Evolutionary conservation across 2,888 invertebrate genomes (phyloP).

Genomic region (Drosophila nr. medialis): DNA sequence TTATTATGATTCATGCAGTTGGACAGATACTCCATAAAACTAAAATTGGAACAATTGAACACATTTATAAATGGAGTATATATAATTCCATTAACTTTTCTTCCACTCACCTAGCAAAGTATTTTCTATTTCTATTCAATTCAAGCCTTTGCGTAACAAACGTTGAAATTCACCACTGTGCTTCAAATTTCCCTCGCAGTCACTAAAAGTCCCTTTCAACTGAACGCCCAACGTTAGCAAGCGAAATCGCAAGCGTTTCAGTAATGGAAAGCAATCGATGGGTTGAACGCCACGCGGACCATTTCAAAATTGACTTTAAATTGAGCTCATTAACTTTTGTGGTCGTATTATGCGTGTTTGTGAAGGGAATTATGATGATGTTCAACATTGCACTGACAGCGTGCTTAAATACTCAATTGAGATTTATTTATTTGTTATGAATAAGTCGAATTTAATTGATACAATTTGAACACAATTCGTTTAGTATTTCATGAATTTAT

Average conservation of each 20-base stretch:
- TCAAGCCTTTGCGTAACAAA: background rate
- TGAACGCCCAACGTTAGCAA: background rate
- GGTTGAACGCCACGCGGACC: conserved; percentile 7
- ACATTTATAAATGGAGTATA: background rate
- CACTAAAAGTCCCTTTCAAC: conserved; percentile 48
- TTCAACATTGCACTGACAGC: conserved; percentile 5
- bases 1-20: background rate
- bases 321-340: conserved; percentile 11
- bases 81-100: background rate
- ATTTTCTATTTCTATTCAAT: background rate
- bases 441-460: conserved; percentile 4
- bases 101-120: background rate
- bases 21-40: background rate
- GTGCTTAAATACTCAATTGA: background rate
- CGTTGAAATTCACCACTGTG: conserved; percentile 44
- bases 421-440: conserved; percentile 9
- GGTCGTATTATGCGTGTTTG: background rate
- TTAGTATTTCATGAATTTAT: conserved; percentile 10
- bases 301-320: background rate
- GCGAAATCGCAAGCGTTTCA: conserved; percentile 9
- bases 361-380: conserved; percentile 6
- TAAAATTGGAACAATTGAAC: background rate
- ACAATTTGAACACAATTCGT: background rate
- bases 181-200: conserved; percentile 49
- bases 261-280: conserved; percentile 7